These are phyloP conservation scores for Gopherus flavomarginatus DNA, from an alignment of 2,113 vertebrate genomes.

Conservation along the genomic window DNA sequence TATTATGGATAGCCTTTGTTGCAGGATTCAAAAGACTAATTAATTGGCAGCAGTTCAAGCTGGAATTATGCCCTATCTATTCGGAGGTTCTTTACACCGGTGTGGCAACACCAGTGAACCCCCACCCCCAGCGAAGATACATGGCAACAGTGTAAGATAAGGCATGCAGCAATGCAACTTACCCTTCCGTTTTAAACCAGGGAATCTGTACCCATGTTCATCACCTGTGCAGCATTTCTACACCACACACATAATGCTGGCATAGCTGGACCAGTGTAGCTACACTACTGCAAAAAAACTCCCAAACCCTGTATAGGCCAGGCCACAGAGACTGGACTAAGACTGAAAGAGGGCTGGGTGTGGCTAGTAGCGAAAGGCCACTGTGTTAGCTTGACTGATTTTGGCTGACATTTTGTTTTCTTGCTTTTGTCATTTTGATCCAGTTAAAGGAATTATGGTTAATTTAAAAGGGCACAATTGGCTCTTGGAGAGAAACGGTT, in stretches of 20 bases:
- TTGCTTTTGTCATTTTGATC: constrained; percentile 50
- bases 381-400: not conserved
- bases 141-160: no score
- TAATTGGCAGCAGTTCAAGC: not conserved
- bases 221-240: not conserved
- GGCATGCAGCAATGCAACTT: no score
- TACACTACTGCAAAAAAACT: accelerated
- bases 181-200: no score
- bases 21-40: not conserved
- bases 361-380: no score
- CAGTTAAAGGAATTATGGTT: constrained; percentile 31
- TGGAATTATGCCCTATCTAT: no score
- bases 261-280: not conserved
- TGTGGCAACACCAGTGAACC: not conserved
- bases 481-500: not conserved
- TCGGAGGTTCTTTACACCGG: not conserved
- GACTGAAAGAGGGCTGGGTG: no score
- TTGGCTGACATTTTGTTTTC: not conserved
- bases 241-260: not conserved
- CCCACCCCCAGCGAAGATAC: no score
- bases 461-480: constrained; percentile 57
- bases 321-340: no score
- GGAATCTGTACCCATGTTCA: not conserved
- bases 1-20: no score
- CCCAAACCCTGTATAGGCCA: not conserved